These are phyloP conservation scores for Passer montanus DNA, from an alignment of 2,113 vertebrate genomes.

Conservation along the genomic window DNA sequence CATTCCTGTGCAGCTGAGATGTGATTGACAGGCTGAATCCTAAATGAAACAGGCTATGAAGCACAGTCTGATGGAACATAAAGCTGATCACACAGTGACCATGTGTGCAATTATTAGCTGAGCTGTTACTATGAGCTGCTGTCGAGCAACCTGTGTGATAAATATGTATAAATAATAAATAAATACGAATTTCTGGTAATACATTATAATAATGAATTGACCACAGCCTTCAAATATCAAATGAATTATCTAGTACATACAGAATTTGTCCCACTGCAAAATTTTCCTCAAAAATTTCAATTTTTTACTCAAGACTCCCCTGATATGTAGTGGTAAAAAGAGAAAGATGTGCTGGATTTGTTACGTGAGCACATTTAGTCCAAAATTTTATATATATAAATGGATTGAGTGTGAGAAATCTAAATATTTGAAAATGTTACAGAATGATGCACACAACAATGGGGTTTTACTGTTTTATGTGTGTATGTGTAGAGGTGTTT, in stretches of 20 bases:
- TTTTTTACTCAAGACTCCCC: neutral
- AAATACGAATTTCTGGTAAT: neutral
- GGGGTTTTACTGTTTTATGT: neutral
- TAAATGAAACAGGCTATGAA: neutral
- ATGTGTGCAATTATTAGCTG: neutral
- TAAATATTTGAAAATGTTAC: neutral
- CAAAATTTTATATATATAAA: neutral
- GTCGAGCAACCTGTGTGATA: neutral
- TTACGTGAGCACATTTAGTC: fast-evolving
- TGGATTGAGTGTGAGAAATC: neutral
- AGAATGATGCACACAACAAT: neutral
- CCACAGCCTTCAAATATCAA: neutral
- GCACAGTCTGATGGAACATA: neutral
- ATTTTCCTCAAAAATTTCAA: neutral
- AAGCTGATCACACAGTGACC: neutral
- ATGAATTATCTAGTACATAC: neutral
- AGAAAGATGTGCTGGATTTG: neutral
- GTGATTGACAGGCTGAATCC: neutral
- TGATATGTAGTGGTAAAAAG: fast-evolving
- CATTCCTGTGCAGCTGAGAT: neutral
- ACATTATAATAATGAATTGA: neutral
- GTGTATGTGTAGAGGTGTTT: neutral
- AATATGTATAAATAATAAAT: neutral
- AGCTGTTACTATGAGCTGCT: neutral
- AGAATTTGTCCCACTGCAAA: neutral